Conservation (phyloP, 2,797 vertebrate genomes). For the Phylloscopus collybita region DNA sequence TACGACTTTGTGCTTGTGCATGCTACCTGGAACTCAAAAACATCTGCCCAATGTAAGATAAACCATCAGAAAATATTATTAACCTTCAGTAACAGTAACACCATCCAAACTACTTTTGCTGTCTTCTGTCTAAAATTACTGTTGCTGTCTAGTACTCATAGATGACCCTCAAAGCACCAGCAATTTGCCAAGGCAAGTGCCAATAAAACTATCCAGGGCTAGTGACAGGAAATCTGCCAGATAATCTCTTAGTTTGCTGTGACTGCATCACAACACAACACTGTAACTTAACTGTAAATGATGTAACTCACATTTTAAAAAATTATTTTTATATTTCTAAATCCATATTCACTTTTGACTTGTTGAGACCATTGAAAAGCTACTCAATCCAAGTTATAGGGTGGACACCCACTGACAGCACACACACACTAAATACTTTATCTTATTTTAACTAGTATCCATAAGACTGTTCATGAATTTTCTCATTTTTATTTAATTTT, state of each 20-base stretch:
- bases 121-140: neutral
- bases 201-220: neutral
- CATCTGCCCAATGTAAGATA: neutral
- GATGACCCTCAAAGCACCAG: neutral
- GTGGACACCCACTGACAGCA: neutral
- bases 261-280: neutral
- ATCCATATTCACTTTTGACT: neutral
- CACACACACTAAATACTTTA: neutral
- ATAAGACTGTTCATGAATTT: rapidly evolving
- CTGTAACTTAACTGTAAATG: neutral
- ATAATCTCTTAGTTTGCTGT: neutral
- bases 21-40: neutral
- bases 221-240: neutral
- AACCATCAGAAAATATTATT: neutral
- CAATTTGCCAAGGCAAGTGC: neutral
- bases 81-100: neutral
- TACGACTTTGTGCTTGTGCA: neutral
- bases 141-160: neutral
- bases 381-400: neutral
- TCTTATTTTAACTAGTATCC: neutral
- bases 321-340: neutral
- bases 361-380: neutral
- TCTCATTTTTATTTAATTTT: neutral
- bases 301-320: neutral
- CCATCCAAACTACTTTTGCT: neutral